Base-by-base conservation (phyloP, 2,888 invertebrate species). In the Sinotaia quadrata region DNA sequence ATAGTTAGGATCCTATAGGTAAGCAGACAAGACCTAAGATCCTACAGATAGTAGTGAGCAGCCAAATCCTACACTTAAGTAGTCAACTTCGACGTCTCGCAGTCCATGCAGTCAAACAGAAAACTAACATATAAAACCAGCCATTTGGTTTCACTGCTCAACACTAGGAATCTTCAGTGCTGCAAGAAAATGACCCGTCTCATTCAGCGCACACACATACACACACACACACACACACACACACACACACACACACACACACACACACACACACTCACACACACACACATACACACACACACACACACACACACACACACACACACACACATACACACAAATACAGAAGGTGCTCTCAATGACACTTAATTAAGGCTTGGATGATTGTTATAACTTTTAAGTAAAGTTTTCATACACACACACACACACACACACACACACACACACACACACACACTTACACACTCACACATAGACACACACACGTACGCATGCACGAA, bases 191-290 rank as follows among this genome's bases (percentile, higher is more conserved):
- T n/a, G n/a, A n/a, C n/a, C n/a, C 44, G n/a, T 44, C n/a, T 15
- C n/a, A 18, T 1, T 18, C 44, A n/a, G 15, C 3, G 12, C 15
- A 29, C 56, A 31, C 56, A 56, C 56, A 56, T 34, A 34, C 56
- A 34, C 33, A 2, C 56, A 33, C 56, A 33, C 56, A 33, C 56
- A 29, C 31, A 21, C 56, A 56, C 56, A 4, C 56, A 56, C 56
- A 56, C 56, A 56, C 56, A 56, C 56, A 56, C 56, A 56, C 54
- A 54, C 54, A 54, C 54, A 54, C 54, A 54, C 27, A 54, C 54
- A 54, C 54, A 27, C 54, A 54, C 54, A 54, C 54, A 54, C 54
- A 54, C 54, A 54, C 54, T 29, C 54, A 27, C 54, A 54, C 54
- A 54, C 54, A 54, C 54, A 54, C 54, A 54, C 54, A 54, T 31